Evolutionary conservation across 2,797 vertebrate genomes (phyloP), one percentile per base, ranked within the genome.

Genomic region (Myotis pilosus): DNA sequence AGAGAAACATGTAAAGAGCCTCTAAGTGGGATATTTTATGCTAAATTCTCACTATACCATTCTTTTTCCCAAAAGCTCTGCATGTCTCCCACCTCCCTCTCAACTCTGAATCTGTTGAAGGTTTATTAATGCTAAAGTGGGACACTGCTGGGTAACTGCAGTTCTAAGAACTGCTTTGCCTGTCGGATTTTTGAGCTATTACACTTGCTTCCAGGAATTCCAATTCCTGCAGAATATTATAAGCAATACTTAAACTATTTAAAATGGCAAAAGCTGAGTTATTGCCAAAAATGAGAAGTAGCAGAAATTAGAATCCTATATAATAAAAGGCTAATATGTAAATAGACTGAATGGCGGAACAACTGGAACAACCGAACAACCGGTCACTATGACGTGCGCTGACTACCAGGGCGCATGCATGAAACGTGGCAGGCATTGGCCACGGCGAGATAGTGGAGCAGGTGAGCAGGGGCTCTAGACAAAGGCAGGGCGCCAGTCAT

Each of bases 401-500:
- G 57, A 60, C 23, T 11, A 60, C 57, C 11, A 11, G 23, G 57
- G 55, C 3, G 23, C 10, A 0, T 60, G 57, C 10, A 2, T 3
- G 57, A 4, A 60, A 25, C 57, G 12, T 25, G 23, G 57, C 10
- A 0, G 23, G 23, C 1, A 0, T 28, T 0, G 2, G 23, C 57
- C 8, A 8, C 8, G 0, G 23, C 11, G 0, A 1, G 23, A 28
- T 60, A 23, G 57, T 25, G 25, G 57, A 60, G 57, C 57, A 60
- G 10, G 10, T 60, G 10, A 60, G 23, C 2, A 5, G 25, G 1
- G 11, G 2, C 57, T 28, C 57, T 5, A 60, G 11, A 60, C 10
- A 11, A 60, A 60, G 10, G 57, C 0, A 1, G 25, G 57, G 11
- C 0, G 0, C 57, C 5, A 11, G 57, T 60, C 25, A 28, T 0